These are phyloP conservation scores for Zaprionus kolodkinae DNA, from an alignment of 1,140 invertebrate species.

Conservation along the genomic window DNA sequence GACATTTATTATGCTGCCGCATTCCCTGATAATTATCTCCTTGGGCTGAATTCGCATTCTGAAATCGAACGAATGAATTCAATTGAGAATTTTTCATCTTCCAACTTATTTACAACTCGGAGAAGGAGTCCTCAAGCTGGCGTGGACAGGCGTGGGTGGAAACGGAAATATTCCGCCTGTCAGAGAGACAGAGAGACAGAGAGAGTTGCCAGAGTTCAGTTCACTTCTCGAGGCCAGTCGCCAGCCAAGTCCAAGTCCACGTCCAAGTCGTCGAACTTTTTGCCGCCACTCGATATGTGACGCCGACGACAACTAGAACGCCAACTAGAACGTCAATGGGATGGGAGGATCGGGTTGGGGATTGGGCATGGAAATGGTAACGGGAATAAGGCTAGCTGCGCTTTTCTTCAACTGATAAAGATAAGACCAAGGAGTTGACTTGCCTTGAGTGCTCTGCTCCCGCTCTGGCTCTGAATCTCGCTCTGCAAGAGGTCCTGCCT, in stretches of 20 bases:
- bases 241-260: conserved; percentile 19
- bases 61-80: conserved; percentile 70
- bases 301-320: conserved; percentile 35
- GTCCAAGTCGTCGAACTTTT: conserved; percentile 66
- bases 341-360: too few species aligned
- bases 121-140: conserved; percentile 17
- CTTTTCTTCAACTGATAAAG: conserved; percentile 78
- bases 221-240: conserved; percentile 30
- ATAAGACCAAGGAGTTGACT: conserved; percentile 76
- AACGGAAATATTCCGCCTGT: conserved; percentile 30
- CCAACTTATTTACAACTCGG: conserved; percentile 68
- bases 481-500: conserved; percentile 50
- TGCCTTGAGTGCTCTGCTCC: conserved; percentile 48
- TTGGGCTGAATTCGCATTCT: conserved; percentile 37
- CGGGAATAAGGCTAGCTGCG: conserved; percentile 52
- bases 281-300: conserved; percentile 69
- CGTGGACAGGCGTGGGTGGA: conserved; percentile 1
- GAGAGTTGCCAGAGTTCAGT: conserved; percentile 30
- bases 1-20: conserved; percentile 37
- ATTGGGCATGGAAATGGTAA: not conserved
- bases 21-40: conserved; percentile 68
- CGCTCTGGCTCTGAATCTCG: not conserved
- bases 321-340: conserved; percentile 37
- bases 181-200: not conserved
- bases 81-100: conserved; percentile 71